phyloP scores from a whole-genome alignment of 2,797 vertebrate genomes.

The Varecia variegata region DNA sequence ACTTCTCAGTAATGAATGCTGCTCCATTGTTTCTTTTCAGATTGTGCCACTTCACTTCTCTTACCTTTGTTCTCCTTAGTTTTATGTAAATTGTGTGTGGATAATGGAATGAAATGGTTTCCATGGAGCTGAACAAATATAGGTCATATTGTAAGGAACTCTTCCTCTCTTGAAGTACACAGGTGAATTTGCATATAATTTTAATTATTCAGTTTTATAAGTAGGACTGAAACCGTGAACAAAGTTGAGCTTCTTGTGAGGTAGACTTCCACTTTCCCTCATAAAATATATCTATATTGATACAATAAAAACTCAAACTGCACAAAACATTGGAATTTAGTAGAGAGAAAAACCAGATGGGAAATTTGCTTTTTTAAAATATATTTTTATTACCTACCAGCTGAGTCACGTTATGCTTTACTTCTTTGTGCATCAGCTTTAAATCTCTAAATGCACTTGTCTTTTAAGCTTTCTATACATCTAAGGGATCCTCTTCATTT shows the following conservation, averaged over 20 bases:
- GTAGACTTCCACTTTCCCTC: slow-evolving; percentile 52
- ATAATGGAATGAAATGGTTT: slow-evolving; percentile 88
- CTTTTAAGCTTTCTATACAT: not conserved
- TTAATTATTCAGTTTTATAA: slow-evolving; percentile 79
- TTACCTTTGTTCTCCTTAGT: slow-evolving; percentile 74
- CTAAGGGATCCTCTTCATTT: not conserved
- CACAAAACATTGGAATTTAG: not conserved
- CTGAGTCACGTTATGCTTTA: not conserved
- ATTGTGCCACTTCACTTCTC: slow-evolving; percentile 74
- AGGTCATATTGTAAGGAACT: slow-evolving; percentile 82
- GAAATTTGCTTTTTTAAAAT: not conserved
- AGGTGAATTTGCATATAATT: slow-evolving; percentile 82
- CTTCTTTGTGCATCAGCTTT: not conserved
- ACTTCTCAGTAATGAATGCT: slow-evolving; percentile 60
- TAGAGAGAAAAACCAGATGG: not conserved
- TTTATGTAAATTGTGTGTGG: slow-evolving; percentile 87
- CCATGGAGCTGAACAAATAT: slow-evolving; percentile 87
- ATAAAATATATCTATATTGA: not conserved
- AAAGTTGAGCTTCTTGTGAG: slow-evolving; percentile 68
- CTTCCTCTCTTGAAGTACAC: slow-evolving; percentile 80
- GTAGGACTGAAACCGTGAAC: slow-evolving; percentile 66
- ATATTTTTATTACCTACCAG: not conserved
- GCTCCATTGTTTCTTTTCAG: slow-evolving; percentile 75
- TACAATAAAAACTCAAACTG: slow-evolving; percentile 1
- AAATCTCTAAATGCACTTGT: not conserved